Evolutionary conservation across 2,888 invertebrate species (phyloP).

Genomic region (Euzophera pinguis): DNA sequence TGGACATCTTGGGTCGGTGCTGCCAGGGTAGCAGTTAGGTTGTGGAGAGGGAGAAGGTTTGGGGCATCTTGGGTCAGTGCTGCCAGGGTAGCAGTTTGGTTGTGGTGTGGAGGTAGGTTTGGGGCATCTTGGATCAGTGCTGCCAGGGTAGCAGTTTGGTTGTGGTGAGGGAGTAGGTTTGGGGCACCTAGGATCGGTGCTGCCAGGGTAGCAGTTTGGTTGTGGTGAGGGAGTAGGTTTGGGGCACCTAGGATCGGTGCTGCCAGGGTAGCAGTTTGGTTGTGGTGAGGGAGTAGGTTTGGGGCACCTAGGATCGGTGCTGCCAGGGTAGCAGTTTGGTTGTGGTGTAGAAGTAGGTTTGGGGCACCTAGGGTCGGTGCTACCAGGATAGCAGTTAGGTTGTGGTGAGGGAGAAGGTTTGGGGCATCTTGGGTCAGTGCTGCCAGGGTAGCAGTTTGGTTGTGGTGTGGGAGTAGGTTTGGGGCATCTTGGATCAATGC

Average conservation of each 20-base stretch:
- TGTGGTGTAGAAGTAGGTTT: constrained; percentile 27
- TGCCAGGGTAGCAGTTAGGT: constrained; percentile 34
- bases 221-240: constrained; percentile 28
- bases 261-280: constrained; percentile 43
- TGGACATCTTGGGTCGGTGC: constrained; percentile 42
- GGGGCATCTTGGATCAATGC: constrained; percentile 42
- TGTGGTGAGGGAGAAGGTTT: constrained; percentile 33
- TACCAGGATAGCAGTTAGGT: constrained; percentile 33
- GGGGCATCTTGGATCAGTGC: constrained; percentile 43
- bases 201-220: constrained; percentile 37
- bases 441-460: constrained; percentile 45
- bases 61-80: constrained; percentile 44
- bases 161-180: constrained; percentile 23
- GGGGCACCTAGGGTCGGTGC: constrained; percentile 35
- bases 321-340: constrained; percentile 22
- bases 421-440: constrained; percentile 42
- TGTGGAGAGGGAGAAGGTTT: constrained; percentile 30
- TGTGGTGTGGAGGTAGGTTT: constrained; percentile 33
- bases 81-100: constrained; percentile 41
- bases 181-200: neutral
- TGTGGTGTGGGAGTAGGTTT: constrained; percentile 28
- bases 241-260: constrained; percentile 37
- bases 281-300: constrained; percentile 27
- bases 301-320: constrained; percentile 32
- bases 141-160: constrained; percentile 44